Percentiles rank a stretch among this genome's conserved stretches.
Evolutionary conservation across 2,888 invertebrate species (phyloP).

Genomic region (Xanthorhoe designata): DNA sequence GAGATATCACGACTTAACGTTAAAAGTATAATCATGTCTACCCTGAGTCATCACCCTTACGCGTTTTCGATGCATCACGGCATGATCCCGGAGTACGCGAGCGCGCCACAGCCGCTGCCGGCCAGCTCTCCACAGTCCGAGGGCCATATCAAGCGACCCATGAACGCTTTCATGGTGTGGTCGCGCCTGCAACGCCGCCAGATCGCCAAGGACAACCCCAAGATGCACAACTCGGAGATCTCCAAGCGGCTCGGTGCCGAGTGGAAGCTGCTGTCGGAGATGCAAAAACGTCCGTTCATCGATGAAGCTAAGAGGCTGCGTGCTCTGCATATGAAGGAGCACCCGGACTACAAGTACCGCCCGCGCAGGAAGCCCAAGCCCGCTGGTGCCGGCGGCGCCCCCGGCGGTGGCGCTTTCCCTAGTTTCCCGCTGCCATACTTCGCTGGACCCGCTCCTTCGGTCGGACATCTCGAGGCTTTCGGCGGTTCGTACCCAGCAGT

Average conservation of each 20-base stretch:
- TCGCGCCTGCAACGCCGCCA: slow-evolving; percentile 95
- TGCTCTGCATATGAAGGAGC: slow-evolving; percentile 95
- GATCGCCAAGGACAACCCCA: slow-evolving; percentile 97
- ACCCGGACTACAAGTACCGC: slow-evolving; percentile 96
- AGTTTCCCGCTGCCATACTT: slow-evolving; percentile 88
- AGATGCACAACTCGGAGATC: slow-evolving; percentile 96
- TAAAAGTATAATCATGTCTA: slow-evolving; percentile 71
- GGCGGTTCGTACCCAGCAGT: slow-evolving; percentile 88
- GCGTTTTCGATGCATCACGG: slow-evolving; percentile 83
- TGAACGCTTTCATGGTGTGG: slow-evolving; percentile 99
- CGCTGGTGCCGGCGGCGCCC: slow-evolving; percentile 82
- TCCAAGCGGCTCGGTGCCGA: slow-evolving; percentile 96
- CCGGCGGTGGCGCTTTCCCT: slow-evolving; percentile 85
- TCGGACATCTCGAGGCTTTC: slow-evolving; percentile 79
- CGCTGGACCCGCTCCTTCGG: slow-evolving; percentile 85
- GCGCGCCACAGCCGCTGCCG: slow-evolving; percentile 75
- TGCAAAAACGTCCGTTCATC: slow-evolving; percentile 96
- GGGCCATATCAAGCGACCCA: slow-evolving; percentile 96
- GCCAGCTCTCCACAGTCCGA: slow-evolving; percentile 84
- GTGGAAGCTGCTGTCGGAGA: slow-evolving; percentile 95
- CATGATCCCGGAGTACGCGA: slow-evolving; percentile 79
- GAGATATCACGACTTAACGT: slow-evolving; percentile 54
- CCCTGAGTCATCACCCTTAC: slow-evolving; percentile 82
- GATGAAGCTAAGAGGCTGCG: slow-evolving; percentile 97
- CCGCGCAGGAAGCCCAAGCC: slow-evolving; percentile 94